Conservation (phyloP, 2,113 vertebrate genomes). For the Cyanoramphus novaezelandiae region DNA sequence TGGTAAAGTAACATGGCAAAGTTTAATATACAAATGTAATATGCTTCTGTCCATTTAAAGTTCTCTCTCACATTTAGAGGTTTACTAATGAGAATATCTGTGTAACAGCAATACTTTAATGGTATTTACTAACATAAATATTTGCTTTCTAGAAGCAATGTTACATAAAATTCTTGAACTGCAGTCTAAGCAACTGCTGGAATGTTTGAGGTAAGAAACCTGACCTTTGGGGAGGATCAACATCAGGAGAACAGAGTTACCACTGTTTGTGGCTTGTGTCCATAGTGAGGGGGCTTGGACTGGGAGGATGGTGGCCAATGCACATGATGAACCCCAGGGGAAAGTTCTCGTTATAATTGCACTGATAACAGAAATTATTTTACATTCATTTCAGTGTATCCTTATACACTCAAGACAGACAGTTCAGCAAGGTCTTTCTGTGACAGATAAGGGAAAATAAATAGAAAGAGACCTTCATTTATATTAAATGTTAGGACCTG, state of each 20-base stretch:
- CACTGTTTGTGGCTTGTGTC: conserved; percentile 47
- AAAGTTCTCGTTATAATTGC: background rate
- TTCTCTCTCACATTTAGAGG: conserved; percentile 30
- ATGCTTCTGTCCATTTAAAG: background rate
- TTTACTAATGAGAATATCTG: conserved; percentile 52
- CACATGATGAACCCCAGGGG: background rate
- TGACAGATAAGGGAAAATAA: conserved; percentile 39
- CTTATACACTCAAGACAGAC: background rate
- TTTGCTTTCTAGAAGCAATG: conserved; percentile 66
- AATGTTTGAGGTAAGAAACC: conserved; percentile 61
- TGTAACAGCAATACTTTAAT: conserved; percentile 38
- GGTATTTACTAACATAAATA: conserved; percentile 73
- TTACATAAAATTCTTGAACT: conserved; percentile 51
- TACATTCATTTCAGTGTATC: conserved; percentile 28
- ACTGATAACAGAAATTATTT: conserved; percentile 22
- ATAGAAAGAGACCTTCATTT: conserved; percentile 24
- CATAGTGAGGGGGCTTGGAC: background rate
- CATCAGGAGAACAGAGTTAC: conserved; percentile 60
- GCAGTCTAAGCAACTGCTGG: conserved; percentile 61
- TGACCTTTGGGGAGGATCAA: conserved; percentile 44
- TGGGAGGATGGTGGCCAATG: background rate
- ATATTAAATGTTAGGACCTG: background rate
- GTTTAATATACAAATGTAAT: conserved; percentile 1
- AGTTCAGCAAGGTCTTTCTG: conserved; percentile 18
- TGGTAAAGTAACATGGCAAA: background rate